Percentiles rank a stretch among this genome's conserved stretches.
Conservation (phyloP, 2,888 invertebrate species). For the Thalpophila matura region DNA sequence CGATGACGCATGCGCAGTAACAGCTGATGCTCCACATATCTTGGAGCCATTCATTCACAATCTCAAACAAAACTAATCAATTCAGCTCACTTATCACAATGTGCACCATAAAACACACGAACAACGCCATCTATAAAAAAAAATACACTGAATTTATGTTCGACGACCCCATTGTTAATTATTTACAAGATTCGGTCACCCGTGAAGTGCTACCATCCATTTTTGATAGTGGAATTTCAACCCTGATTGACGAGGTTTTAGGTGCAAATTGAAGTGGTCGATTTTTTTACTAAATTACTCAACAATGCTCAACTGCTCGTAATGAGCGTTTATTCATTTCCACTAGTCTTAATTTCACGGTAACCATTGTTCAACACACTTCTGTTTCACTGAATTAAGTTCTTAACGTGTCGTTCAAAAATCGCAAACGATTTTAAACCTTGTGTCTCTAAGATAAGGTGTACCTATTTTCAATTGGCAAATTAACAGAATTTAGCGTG, state of each 20-base stretch:
- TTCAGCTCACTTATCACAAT: slow-evolving; percentile 54
- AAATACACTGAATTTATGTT: slow-evolving; percentile 53
- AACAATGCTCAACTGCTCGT: slow-evolving; percentile 65
- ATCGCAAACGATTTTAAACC: slow-evolving; percentile 54
- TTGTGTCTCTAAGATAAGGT: slow-evolving; percentile 51
- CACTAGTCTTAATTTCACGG: slow-evolving; percentile 80
- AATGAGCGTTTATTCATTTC: slow-evolving; percentile 80
- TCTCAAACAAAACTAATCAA: slow-evolving; percentile 49
- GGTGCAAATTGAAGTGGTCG: slow-evolving; percentile 5
- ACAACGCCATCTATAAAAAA: slow-evolving; percentile 54
- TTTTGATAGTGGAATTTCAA: slow-evolving; percentile 11
- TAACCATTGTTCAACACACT: slow-evolving; percentile 76
- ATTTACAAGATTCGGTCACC: slow-evolving; percentile 58
- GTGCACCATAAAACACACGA: slow-evolving; percentile 51
- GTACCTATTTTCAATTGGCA: slow-evolving; percentile 35
- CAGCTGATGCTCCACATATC: slow-evolving; percentile 48
- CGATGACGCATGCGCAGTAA: slow-evolving; percentile 25
- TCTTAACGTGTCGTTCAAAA: slow-evolving; percentile 53
- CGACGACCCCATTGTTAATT: slow-evolving; percentile 55
- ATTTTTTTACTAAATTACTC: slow-evolving; percentile 46
- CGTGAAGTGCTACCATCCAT: slow-evolving; percentile 41
- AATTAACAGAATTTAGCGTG: slow-evolving; percentile 63
- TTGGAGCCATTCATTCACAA: slow-evolving; percentile 50
- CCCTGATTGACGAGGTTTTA: rapidly evolving
- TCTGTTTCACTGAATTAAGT: slow-evolving; percentile 77